Evolutionary conservation across 2,888 invertebrate genomes (phyloP).

Genomic region (Ennomos quercinarius): DNA sequence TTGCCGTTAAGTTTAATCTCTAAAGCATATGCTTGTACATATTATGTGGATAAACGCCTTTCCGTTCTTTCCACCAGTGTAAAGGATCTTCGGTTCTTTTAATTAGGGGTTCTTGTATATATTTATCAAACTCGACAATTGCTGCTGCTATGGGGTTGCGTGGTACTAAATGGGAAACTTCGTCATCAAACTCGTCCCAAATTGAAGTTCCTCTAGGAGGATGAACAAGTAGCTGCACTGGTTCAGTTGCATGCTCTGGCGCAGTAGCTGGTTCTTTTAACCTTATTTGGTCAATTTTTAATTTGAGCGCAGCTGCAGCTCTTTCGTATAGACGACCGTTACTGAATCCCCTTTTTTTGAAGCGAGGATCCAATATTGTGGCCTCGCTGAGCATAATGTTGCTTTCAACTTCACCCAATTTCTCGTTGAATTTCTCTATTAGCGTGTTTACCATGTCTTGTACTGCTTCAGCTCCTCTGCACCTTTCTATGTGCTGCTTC

Average conservation of each 20-base stretch:
- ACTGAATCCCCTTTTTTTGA: conserved; percentile 37
- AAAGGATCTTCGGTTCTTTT: background rate
- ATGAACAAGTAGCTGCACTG: no score
- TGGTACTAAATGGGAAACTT: background rate
- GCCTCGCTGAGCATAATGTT: conserved; percentile 21
- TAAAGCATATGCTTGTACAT: background rate
- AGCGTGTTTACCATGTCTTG: conserved; percentile 11
- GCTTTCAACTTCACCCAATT: conserved; percentile 28
- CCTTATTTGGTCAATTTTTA: background rate
- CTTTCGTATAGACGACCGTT: background rate
- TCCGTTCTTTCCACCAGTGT: background rate
- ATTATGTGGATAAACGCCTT: no score
- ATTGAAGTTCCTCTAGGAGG: no score
- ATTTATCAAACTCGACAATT: background rate
- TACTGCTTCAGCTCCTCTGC: conserved; percentile 1
- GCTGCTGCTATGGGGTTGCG: background rate
- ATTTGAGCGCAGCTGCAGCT: background rate
- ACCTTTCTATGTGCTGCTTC: conserved; percentile 10
- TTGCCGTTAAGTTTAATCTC: background rate
- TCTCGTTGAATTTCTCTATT: conserved; percentile 18
- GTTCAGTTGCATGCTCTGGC: no score
- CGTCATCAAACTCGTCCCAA: background rate
- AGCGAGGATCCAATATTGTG: conserved; percentile 34
- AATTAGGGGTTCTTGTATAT: background rate
- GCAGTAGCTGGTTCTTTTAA: no score